A percentile compares a stretch with the other conserved stretches of the same genome.
Evolutionary conservation across 2,113 vertebrate genomes (phyloP).

Genomic region (Asarcornis scutulata): DNA sequence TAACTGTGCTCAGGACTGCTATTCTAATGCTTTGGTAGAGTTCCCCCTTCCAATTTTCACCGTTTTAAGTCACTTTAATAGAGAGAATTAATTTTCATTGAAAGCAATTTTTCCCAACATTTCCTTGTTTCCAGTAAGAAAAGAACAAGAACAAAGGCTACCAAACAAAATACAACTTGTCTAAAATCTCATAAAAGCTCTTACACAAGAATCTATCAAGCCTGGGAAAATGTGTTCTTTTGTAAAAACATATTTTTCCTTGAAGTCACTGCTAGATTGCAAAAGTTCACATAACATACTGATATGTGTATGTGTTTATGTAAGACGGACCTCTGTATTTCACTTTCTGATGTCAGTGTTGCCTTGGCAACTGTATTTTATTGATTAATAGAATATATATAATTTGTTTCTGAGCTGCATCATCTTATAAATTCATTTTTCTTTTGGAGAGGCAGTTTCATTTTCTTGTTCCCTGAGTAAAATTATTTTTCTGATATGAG

Average conservation of each 20-base stretch:
- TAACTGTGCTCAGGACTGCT: neutral
- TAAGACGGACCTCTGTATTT: conserved; percentile 46
- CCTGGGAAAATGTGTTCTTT: conserved; percentile 76
- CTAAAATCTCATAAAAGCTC: conserved; percentile 69
- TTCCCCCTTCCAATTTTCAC: neutral
- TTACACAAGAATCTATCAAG: conserved; percentile 71
- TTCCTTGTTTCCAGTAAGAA: conserved; percentile 64
- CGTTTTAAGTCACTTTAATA: conserved; percentile 27
- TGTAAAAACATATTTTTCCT: conserved; percentile 74
- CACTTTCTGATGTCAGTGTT: conserved; percentile 67
- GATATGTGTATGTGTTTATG: conserved; percentile 74
- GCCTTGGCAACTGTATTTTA: conserved; percentile 53
- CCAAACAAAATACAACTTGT: conserved; percentile 69
- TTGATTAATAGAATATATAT: conserved; percentile 62
- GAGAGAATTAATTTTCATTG: conserved; percentile 34
- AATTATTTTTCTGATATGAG: neutral
- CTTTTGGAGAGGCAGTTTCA: neutral
- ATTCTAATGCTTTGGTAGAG: neutral
- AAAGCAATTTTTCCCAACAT: neutral
- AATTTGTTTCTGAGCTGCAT: conserved; percentile 42
- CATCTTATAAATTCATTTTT: conserved; percentile 42
- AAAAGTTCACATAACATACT: conserved; percentile 64
- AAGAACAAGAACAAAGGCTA: conserved; percentile 68
- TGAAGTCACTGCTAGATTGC: conserved; percentile 66
- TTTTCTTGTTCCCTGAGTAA: conserved; percentile 30